Evolutionary conservation across 2,888 invertebrate genomes (phyloP).

Genomic region (Beris morrisii): DNA sequence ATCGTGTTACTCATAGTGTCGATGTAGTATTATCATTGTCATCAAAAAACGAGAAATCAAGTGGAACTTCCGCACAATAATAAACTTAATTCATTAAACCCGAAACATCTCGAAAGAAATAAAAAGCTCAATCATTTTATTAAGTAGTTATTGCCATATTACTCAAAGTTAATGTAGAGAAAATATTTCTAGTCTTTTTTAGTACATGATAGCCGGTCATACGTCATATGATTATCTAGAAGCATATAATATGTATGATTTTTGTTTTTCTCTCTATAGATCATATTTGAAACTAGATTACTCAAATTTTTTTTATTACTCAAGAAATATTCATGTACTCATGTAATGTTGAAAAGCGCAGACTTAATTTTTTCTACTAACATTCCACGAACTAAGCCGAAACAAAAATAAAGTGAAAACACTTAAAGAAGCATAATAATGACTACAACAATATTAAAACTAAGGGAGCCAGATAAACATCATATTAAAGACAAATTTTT

Average conservation of each 20-base stretch:
- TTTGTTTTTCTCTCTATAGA: not conserved
- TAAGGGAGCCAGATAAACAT: too few species aligned
- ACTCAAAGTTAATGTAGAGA: constrained; percentile 22
- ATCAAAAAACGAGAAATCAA: constrained; percentile 14
- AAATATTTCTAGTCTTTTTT: constrained; percentile 28
- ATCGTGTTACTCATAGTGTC: not conserved
- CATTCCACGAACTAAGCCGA: constrained; percentile 16
- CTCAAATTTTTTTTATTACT: constrained; percentile 18
- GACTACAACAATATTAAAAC: too few species aligned
- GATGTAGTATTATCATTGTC: constrained; percentile 1
- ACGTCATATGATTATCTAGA: not conserved
- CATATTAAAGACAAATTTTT: too few species aligned
- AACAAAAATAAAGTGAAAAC: constrained; percentile 9
- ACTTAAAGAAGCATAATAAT: too few species aligned
- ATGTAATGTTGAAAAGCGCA: constrained; percentile 6
- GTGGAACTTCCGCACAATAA: constrained; percentile 5
- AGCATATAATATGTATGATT: too few species aligned
- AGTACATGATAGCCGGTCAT: constrained; percentile 23
- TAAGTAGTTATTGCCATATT: constrained; percentile 28
- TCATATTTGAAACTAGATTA: constrained; percentile 7
- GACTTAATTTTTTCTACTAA: constrained; percentile 14
- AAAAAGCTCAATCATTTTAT: constrained; percentile 24
- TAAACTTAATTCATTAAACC: too few species aligned
- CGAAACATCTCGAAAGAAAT: not conserved
- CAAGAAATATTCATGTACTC: constrained; percentile 17